Base-by-base conservation (phyloP, 1,140 invertebrate genomes). In the Agrilus planipennis region DNA sequence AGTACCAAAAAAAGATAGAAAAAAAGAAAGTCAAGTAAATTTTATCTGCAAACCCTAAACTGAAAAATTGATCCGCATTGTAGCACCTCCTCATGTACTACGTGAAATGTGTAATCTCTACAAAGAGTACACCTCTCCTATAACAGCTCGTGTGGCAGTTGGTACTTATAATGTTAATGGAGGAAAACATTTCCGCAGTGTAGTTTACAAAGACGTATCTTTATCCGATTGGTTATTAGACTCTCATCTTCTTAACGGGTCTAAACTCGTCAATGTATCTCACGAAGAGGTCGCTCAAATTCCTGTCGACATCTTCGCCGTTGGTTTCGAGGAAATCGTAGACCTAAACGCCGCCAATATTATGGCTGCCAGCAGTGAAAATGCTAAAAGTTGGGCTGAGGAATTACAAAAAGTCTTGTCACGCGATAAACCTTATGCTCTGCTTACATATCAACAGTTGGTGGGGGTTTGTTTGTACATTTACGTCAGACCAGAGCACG, bases 141-240 rank as follows among this genome's bases (percentile, higher is more conserved):
- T 75, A 23, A 75, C 72, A 45, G 65, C 95, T 1, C 69, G 85
- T 22, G 74, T 99, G 3, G 81, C 84, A 38, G 79, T 95, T 34
- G 94, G 89, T 9, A 99, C 96, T 2, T 99, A 98, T 64, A 99
- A 99, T 67, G 95, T 99, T 0, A 99, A 99, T 68, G 96, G 96
- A 22, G 95, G 95, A 16, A 98, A 96, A 64, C 91, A 96, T 68
- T 97, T 97, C 56, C 77, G 92, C 46, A 96, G 90, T 63, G 80
- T 99, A 32, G 92, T 89, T 10, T 96, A 94, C 57, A 95, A 94
- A 67, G 85, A 97, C 63, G 73, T 90, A 2, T 88, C 89, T 1
- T 61, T 99, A 28, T 76, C 85, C 12, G 90, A 97, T 65, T 99
- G 94, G 95, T 65, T 99, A 5, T 67, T 98, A 9, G 91, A 97